phyloP scores from a whole-genome alignment of 2,888 invertebrate genomes.

The Chirona hameri region DNA sequence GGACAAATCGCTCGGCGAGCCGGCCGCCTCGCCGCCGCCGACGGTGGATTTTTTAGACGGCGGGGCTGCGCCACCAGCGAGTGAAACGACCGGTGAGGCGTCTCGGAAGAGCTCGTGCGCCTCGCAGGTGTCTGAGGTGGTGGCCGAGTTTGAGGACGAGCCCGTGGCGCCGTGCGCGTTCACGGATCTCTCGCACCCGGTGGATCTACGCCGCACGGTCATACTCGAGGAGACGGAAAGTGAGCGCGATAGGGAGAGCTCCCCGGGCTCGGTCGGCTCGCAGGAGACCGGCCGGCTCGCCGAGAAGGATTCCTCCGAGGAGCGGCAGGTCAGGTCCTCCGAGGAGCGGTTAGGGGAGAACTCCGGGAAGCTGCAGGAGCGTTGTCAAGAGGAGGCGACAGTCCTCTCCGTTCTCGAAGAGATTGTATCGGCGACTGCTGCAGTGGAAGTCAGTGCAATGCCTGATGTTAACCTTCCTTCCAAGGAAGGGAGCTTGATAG shows the following conservation, averaged over 20 bases:
- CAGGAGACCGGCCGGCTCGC: not conserved
- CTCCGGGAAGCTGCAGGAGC: not conserved
- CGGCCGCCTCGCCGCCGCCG: not conserved
- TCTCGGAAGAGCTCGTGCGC: not conserved
- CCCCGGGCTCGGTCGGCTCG: not conserved
- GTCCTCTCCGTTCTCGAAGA: no score
- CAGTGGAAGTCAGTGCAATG: not conserved
- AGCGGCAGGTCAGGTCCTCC: not conserved
- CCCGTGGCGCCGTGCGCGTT: not conserved
- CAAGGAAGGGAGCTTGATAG: not conserved
- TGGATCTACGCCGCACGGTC: not conserved
- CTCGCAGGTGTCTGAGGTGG: not conserved
- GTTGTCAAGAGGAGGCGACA: not conserved
- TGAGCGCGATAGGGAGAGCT: conserved; percentile 5
- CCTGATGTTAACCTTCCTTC: not conserved
- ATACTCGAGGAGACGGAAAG: conserved; percentile 26
- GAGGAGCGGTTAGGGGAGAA: not conserved
- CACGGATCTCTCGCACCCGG: not conserved
- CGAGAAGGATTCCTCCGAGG: not conserved
- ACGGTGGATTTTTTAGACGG: not conserved
- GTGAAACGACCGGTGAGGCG: not conserved
- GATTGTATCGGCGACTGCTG: no score
- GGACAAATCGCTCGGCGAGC: not conserved
- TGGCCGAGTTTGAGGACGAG: conserved; percentile 1
- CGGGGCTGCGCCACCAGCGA: no score